A percentile compares a stretch with the other conserved stretches of the same genome.
phyloP scores from a whole-genome alignment of 2,888 invertebrate genomes.

The Cantharis rustica region DNA sequence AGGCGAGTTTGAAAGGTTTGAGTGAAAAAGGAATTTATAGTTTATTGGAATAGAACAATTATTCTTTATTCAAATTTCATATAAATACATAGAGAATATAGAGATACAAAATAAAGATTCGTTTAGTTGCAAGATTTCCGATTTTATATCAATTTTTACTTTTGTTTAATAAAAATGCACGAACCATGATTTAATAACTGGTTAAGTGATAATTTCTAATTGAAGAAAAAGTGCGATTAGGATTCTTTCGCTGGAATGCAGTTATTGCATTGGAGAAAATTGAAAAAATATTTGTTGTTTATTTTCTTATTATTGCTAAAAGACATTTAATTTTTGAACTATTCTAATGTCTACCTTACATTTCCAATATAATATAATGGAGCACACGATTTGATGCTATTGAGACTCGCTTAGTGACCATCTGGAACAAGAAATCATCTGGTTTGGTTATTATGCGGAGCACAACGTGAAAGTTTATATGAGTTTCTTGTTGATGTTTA shows the following conservation, averaged over 20 bases:
- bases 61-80: too few species aligned
- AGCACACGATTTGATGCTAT: not conserved
- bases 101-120: too few species aligned
- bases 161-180: not conserved
- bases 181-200: not conserved
- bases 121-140: too few species aligned
- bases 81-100: too few species aligned
- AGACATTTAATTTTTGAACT: not conserved
- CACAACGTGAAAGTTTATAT: constrained; percentile 1
- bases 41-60: too few species aligned
- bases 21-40: too few species aligned
- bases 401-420: not conserved
- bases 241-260: not conserved
- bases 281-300: not conserved
- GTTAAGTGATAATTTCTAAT: not conserved
- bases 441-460: not conserved
- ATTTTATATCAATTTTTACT: not conserved
- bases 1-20: too few species aligned
- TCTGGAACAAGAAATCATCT: not conserved
- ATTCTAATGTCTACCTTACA: not conserved
- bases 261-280: not conserved
- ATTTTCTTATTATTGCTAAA: not conserved
- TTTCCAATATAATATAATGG: not conserved
- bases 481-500: not conserved
- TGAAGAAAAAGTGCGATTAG: not conserved